Percentiles rank a stretch among this genome's conserved stretches.
Conservation (phyloP, 2,797 vertebrate species). For the Coendou prehensilis region DNA sequence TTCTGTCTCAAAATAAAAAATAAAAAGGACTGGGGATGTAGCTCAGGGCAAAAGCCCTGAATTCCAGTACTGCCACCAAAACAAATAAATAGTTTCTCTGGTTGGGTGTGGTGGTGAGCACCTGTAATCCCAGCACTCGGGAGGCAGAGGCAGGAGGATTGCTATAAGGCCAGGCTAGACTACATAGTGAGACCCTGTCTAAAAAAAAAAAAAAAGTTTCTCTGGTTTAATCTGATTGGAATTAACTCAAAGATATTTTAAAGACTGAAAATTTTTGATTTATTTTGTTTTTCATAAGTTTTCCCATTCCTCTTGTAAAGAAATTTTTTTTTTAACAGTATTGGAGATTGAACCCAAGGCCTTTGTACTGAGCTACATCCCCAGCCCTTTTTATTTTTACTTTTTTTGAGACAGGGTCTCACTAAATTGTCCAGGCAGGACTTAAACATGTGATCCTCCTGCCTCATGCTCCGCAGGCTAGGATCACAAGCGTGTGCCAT, state of each 20-base stretch:
- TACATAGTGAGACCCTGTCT: neutral
- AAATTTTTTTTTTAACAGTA: neutral
- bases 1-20: neutral
- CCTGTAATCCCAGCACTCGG: neutral
- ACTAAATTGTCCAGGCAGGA: neutral
- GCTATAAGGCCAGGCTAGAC: neutral
- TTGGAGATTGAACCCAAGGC: neutral
- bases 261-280: conserved; percentile 4
- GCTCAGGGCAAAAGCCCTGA: neutral
- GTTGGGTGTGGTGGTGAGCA: neutral
- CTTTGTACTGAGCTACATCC: neutral
- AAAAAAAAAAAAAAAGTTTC: neutral
- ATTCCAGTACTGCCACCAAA: neutral
- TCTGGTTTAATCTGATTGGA: neutral
- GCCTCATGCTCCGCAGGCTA: neutral
- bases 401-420: neutral
- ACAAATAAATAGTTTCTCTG: neutral
- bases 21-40: neutral
- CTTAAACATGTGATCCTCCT: neutral
- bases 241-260: neutral
- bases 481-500: neutral
- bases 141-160: neutral
- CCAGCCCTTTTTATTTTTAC: neutral
- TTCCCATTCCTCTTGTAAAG: neutral
- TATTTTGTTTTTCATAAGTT: neutral